Base-by-base conservation (phyloP, 2,113 vertebrate species). In the Pontoporia blainvillei region DNA sequence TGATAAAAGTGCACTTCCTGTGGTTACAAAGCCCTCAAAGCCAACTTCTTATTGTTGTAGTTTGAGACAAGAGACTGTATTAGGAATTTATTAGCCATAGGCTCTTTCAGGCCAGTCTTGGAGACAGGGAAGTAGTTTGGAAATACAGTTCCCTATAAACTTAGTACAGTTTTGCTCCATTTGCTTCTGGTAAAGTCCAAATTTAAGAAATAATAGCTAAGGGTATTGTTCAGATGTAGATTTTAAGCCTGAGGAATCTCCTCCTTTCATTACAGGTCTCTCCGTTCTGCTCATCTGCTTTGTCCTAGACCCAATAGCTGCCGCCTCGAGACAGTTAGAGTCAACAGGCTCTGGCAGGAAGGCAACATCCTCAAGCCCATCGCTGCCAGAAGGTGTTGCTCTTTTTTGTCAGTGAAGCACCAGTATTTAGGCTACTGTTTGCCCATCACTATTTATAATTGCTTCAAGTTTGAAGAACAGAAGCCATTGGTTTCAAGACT, bases 391-490 rank as follows among this genome's bases (percentile, higher is more conserved):
- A 36, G 11, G 20, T 82, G 61, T n/a, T 62, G 44, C 15, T 25
- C 39, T 34, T 64, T 54, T 84, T 87, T 49, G n/a, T 25, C 18
- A 27, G 2, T 1, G 34, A 59, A 44, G 7, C 17, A 54, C 52
- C 23, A 66, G 54, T 54, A 41, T 39, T 10, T 82, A 67, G 41
- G 25, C 71, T 85, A 44, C 69, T 49, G 13, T 57, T 54, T 82
- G 36, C 64, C 57, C 49, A 8, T 61, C 31, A 62, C 29, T 81
- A 6, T 88, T 94, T 75, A 57, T 67, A 76, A 46, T 31, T 49
- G 25, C 52, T 89, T 72, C 17, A 67, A 44, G 49, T 92, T 49
- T 86, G 61, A 94, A 97, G 46, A 71, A 83, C 36, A 96, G 57
- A 90, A 79, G 8, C 29, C 13, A 8, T 71, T 93, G 36, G 5